Evolutionary conservation across 2,113 vertebrate species (phyloP).

Genomic region (Sinocyclocheilus rhinocerous): DNA sequence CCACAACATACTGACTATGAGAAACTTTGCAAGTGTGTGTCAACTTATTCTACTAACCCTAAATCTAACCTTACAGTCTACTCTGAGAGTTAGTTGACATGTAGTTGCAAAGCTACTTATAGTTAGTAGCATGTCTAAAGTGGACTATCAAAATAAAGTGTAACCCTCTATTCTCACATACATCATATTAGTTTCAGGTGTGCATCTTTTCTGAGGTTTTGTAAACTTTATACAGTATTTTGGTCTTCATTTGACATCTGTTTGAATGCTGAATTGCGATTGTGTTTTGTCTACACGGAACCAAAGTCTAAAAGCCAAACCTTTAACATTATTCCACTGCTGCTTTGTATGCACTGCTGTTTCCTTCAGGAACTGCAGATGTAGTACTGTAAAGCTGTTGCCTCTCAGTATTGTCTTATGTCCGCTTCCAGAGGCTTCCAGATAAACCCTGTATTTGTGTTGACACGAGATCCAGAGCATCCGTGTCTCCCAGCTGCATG

Average conservation of each 20-base stretch:
- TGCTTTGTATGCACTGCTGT: neutral
- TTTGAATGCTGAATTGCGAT: too few species aligned
- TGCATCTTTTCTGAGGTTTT: neutral
- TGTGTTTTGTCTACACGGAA: neutral
- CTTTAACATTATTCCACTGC: neutral
- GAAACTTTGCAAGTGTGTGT: too few species aligned
- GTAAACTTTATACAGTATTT: neutral
- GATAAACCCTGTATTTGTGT: conserved; percentile 55
- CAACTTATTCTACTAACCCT: too few species aligned
- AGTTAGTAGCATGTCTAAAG: too few species aligned
- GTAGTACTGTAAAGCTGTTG: neutral
- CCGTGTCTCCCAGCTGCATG: conserved; percentile 52
- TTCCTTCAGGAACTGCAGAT: neutral
- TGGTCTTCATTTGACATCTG: too few species aligned
- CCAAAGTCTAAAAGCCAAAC: neutral
- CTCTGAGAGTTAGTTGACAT: too few species aligned
- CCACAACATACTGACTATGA: too few species aligned
- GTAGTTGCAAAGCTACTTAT: too few species aligned
- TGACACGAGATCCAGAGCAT: conserved; percentile 72
- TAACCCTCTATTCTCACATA: neutral
- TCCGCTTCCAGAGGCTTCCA: neutral
- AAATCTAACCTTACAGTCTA: too few species aligned
- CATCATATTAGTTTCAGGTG: neutral
- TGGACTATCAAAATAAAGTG: too few species aligned
- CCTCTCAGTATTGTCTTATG: neutral